Evolutionary conservation across 2,888 invertebrate species (phyloP).

Genomic region (Amitus sp.): DNA sequence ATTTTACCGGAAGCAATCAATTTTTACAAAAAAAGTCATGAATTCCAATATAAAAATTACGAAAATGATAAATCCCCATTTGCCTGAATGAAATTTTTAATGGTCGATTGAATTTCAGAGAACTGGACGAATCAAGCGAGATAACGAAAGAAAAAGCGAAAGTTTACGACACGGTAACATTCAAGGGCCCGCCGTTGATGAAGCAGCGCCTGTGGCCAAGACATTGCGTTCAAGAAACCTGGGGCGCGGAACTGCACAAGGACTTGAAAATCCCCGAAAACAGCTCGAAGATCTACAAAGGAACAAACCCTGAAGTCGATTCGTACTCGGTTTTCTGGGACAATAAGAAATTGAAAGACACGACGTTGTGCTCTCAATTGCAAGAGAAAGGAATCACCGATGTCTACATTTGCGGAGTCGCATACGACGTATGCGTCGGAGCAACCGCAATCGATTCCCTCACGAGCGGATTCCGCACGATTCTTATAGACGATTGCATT

Average conservation of each 20-base stretch:
- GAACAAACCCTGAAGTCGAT: conserved; percentile 94
- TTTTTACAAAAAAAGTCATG: too few relatives aligned
- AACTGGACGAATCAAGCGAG: conserved; percentile 56
- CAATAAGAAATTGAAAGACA: conserved; percentile 91
- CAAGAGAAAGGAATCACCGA: conserved; percentile 85
- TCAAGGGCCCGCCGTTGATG: conserved; percentile 85
- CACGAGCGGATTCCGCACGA: conserved; percentile 90
- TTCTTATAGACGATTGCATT: conserved; percentile 90
- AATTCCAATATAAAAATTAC: too few relatives aligned
- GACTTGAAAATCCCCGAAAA: conserved; percentile 85
- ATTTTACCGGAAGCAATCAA: too few relatives aligned
- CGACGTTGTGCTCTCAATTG: conserved; percentile 83
- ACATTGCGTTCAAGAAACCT: conserved; percentile 95
- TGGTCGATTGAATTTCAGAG: conserved; percentile 42
- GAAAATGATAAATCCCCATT: background rate
- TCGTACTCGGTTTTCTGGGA: conserved; percentile 99
- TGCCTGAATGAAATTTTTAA: background rate
- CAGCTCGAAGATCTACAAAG: conserved; percentile 87
- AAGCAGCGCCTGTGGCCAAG: conserved; percentile 94
- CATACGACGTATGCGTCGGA: conserved; percentile 95
- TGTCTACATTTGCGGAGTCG: conserved; percentile 93
- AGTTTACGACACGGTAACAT: conserved; percentile 92
- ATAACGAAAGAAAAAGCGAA: conserved; percentile 74
- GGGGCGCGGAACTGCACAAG: conserved; percentile 93
- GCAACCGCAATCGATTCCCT: conserved; percentile 89